These are phyloP conservation scores for Drosophila neotestacea DNA, from an alignment of 2,888 invertebrate species.

Conservation along the genomic window DNA sequence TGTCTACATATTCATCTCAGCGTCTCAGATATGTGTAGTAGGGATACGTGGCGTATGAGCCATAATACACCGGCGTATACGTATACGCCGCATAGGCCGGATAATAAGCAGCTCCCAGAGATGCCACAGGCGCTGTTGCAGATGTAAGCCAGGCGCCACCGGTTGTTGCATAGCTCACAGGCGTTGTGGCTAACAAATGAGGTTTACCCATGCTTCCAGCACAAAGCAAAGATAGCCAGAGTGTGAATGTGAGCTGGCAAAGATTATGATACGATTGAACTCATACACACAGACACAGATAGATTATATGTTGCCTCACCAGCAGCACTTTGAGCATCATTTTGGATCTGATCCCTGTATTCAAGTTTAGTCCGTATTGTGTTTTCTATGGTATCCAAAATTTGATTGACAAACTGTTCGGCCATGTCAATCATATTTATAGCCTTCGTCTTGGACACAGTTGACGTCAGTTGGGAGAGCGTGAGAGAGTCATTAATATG, in stretches of 20 bases:
- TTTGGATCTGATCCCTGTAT: slow-evolving; percentile 4
- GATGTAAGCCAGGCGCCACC: slow-evolving; percentile 51
- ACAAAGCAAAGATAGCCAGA: slow-evolving; percentile 37
- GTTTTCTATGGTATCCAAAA: slow-evolving; percentile 50
- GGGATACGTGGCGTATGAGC: slow-evolving; percentile 73
- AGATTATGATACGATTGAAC: slow-evolving; percentile 1
- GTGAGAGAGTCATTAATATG: slow-evolving; percentile 71
- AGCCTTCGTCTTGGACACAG: slow-evolving; percentile 52
- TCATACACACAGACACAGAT: neutral
- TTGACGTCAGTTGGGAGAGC: slow-evolving; percentile 59
- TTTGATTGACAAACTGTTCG: slow-evolving; percentile 67
- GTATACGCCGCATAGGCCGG: slow-evolving; percentile 73
- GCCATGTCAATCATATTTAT: slow-evolving; percentile 78
- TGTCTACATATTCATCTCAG: slow-evolving; percentile 32
- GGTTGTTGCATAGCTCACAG: slow-evolving; percentile 68
- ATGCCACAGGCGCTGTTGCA: slow-evolving; percentile 41
- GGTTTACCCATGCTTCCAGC: slow-evolving; percentile 56
- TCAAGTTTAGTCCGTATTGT: slow-evolving; percentile 11
- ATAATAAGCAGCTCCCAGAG: slow-evolving; percentile 60
- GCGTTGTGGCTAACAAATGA: slow-evolving; percentile 64
- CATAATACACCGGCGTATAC: slow-evolving; percentile 69
- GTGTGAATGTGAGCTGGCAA: slow-evolving; percentile 52
- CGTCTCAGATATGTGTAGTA: slow-evolving; percentile 67
- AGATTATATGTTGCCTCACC: slow-evolving; percentile 50
- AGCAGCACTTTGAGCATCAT: slow-evolving; percentile 67